Evolutionary conservation across 2,113 vertebrate species (phyloP), one percentile per base, ranked within the genome.

Genomic region (Sialia sialis): DNA sequence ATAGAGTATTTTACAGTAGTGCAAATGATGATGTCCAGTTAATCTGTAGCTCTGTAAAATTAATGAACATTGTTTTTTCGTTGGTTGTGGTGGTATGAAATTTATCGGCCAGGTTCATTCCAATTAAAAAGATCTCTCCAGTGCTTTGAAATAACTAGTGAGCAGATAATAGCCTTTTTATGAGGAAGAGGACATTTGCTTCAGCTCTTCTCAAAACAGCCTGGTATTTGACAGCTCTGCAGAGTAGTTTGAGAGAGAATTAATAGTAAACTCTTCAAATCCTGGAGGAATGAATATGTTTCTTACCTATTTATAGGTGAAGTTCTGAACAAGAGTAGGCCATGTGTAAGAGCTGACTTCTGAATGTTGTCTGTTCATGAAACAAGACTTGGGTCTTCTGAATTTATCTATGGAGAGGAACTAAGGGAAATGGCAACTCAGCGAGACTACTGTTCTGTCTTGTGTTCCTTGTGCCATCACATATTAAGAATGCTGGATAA

Each of bases 301-400:
- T 67, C 11, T 60, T 69, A 7, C 2, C 1, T 75, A 15, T 83
- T 73, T 51, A 32, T 72, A 68, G 26, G 20, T 59, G 58, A 64
- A 46, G 13, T 59, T 84, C 27, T 84, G 63, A 67, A 15, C 49
- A 52, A 43, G 30, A 68, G 14, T 36, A 72, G 59, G 56, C 30
- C 1, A 3, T 0, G 0, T 29, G 6, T 67, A 39, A 54, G 38
- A 30, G 20, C 26, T 70, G 39, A 48, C 26, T 83, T 83, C 29
- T 38, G 41, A 59, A 23, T 72, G 25, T 73, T 6, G 41, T 77
- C 51, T 58, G 17, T 67, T 78, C 0, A 0, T 77, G 25, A 39
- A 78, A 11, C 14, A 39, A 56, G 60, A 44, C 8, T 55, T 70
- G 16, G 2, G 5, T 60, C 41, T 87, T 52, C 55, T 84, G 74